Conservation (phyloP, 2,888 invertebrate genomes). For the Sminthurides aquaticus region DNA sequence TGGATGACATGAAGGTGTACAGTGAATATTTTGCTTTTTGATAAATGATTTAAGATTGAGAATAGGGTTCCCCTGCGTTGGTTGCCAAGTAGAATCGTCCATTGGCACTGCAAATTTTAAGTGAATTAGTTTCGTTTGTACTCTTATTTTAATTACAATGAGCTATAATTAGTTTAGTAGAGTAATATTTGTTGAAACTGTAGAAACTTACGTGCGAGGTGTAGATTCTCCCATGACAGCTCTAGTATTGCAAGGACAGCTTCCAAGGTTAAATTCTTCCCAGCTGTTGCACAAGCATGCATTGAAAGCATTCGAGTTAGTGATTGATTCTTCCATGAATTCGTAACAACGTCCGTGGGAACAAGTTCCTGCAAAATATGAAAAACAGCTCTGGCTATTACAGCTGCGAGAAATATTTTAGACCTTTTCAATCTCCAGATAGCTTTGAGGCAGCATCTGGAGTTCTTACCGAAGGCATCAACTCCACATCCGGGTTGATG, state of each 20-base stretch:
- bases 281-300: slow-evolving; percentile 35
- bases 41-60: slow-evolving; percentile 3
- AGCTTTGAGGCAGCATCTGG: not conserved
- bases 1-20: too few relatives aligned
- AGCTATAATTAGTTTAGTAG: too few relatives aligned
- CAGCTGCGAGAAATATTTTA: not conserved
- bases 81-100: slow-evolving; percentile 11
- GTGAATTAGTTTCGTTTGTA: too few relatives aligned
- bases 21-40: too few relatives aligned
- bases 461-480: slow-evolving; percentile 15
- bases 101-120: slow-evolving; percentile 1
- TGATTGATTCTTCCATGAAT: slow-evolving; percentile 31
- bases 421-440: not conserved
- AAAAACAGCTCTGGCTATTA: not conserved
- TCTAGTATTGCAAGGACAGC: slow-evolving; percentile 23
- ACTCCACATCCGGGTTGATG: slow-evolving; percentile 39
- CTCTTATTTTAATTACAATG: too few relatives aligned
- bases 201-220: slow-evolving; percentile 15
- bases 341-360: slow-evolving; percentile 31
- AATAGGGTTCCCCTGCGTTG: not conserved
- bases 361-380: slow-evolving; percentile 31
- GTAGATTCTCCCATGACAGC: slow-evolving; percentile 25
- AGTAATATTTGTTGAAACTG: not conserved
- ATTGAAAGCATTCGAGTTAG: slow-evolving; percentile 21
- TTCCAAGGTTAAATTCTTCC: slow-evolving; percentile 25